A percentile compares a stretch with the other conserved stretches of the same genome.
Conservation (phyloP, 1,140 invertebrate species). For the Thalassaphorura encarpata region DNA sequence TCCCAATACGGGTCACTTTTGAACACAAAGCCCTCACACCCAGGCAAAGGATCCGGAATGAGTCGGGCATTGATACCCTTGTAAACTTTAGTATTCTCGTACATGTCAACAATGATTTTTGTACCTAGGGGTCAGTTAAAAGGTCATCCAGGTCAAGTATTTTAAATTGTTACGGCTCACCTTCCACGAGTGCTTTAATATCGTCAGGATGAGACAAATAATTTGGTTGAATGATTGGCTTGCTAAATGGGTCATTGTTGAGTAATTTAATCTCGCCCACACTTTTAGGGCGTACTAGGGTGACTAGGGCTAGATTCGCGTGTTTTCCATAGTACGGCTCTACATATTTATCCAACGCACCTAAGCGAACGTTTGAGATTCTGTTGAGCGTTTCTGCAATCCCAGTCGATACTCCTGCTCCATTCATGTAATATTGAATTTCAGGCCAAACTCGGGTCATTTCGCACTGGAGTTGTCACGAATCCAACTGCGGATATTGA, state of each 20-base stretch:
- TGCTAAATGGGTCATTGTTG: not conserved
- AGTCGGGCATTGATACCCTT: not conserved
- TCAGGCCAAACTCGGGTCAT: not conserved
- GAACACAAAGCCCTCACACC: not conserved
- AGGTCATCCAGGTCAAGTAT: no score
- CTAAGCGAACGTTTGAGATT: not conserved
- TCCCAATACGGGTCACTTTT: not conserved
- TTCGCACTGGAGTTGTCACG: not conserved
- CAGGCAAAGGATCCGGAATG: not conserved
- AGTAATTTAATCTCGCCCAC: conserved; percentile 49
- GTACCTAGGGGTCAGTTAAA: conserved; percentile 17
- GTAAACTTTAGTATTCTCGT: not conserved
- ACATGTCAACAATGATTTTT: conserved; percentile 1
- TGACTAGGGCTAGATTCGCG: not conserved
- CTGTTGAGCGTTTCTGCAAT: not conserved
- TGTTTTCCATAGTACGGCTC: not conserved
- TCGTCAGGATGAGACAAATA: conserved; percentile 25
- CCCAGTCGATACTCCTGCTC: not conserved
- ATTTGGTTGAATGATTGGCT: conserved; percentile 20
- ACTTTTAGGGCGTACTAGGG: not conserved
- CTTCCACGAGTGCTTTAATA: conserved; percentile 1
- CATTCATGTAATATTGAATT: not conserved
- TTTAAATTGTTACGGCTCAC: not conserved
- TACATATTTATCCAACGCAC: not conserved
- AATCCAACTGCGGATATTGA: not conserved